A percentile compares a stretch with the other conserved stretches of the same genome.
Evolutionary conservation across 2,797 vertebrate genomes (phyloP).

Genomic region (Schizopygopsis pylzovi): DNA sequence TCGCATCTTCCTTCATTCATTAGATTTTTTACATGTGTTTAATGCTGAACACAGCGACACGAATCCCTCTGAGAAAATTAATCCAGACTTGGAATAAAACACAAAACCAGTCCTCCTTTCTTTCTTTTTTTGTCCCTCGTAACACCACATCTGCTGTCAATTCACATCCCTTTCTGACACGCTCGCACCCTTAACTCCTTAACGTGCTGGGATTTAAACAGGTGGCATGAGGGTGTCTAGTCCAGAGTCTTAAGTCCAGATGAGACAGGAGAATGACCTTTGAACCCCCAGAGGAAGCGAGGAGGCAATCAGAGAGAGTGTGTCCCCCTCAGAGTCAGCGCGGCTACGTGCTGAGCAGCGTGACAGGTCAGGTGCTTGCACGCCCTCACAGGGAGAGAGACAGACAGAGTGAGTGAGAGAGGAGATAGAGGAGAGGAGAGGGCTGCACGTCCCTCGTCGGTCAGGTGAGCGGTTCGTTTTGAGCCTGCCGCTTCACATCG

Average conservation of each 20-base stretch:
- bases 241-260: slow-evolving; percentile 52
- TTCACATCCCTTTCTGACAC: slow-evolving; percentile 29
- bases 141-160: slow-evolving; percentile 71
- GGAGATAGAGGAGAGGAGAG: slow-evolving; percentile 81
- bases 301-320: slow-evolving; percentile 64
- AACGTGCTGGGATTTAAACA: slow-evolving; percentile 56
- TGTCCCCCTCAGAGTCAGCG: slow-evolving; percentile 69
- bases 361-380: slow-evolving; percentile 61
- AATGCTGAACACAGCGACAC: slow-evolving; percentile 31
- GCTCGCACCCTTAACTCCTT: slow-evolving; percentile 59
- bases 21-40: slow-evolving; percentile 10
- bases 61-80: slow-evolving; percentile 63
- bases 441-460: slow-evolving; percentile 83
- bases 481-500: slow-evolving; percentile 70
- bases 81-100: slow-evolving; percentile 64
- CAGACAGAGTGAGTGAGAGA: slow-evolving; percentile 79
- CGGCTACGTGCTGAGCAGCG: slow-evolving; percentile 82
- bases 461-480: slow-evolving; percentile 70
- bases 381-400: slow-evolving; percentile 62
- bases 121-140: slow-evolving; percentile 40
- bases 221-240: slow-evolving; percentile 48
- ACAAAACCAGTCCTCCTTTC: slow-evolving; percentile 62
- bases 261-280: slow-evolving; percentile 50
- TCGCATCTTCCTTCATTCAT: slow-evolving; percentile 55
- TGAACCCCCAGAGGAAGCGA: slow-evolving; percentile 56